These are phyloP conservation scores for Ptilorrhoa leucosticta DNA, from an alignment of 2,113 vertebrate genomes.

Conservation along the genomic window DNA sequence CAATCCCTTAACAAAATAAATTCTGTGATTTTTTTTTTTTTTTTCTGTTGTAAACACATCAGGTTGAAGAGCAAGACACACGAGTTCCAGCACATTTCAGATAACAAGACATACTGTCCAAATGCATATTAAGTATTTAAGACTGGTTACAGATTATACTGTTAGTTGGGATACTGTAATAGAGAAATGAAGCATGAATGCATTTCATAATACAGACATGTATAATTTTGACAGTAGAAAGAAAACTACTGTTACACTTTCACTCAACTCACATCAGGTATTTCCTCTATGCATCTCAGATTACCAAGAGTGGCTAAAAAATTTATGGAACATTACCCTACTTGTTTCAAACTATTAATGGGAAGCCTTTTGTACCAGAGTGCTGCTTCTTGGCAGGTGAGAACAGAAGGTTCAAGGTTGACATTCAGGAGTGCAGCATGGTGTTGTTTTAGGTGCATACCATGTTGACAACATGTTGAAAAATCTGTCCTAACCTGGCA, in stretches of 20 bases:
- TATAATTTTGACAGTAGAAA: conserved; percentile 2
- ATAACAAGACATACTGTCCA: background rate
- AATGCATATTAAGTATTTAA: background rate
- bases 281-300: background rate
- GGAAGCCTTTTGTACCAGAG: background rate
- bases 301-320: background rate
- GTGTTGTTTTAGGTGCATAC: background rate
- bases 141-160: background rate
- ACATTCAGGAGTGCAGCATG: background rate
- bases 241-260: background rate
- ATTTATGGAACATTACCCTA: background rate
- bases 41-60: background rate
- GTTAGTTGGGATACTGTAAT: background rate
- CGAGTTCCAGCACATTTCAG: background rate
- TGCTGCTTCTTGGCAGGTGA: background rate
- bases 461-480: background rate
- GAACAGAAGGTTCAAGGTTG: background rate
- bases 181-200: conserved; percentile 26
- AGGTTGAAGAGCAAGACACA: background rate
- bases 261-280: background rate
- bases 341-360: background rate
- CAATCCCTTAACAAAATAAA: background rate
- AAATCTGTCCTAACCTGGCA: background rate
- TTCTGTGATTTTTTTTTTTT: background rate
- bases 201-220: background rate